Base-by-base conservation (phyloP, 2,888 invertebrate genomes). In the Chrysolina americana region DNA sequence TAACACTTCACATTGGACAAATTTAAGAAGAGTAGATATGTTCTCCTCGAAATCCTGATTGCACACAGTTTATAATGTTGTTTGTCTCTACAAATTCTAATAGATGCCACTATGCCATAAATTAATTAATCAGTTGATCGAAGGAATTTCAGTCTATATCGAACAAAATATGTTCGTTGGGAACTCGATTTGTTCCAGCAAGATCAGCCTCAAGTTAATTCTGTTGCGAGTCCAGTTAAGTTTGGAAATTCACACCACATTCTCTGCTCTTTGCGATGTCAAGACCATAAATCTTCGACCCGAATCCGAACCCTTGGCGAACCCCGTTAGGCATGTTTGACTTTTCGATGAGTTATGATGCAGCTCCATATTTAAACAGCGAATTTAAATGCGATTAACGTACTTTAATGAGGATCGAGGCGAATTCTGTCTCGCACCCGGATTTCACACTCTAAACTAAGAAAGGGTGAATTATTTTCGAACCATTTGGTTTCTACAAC, bases 341-440 rank as follows among this genome's bases (percentile, higher is more conserved):
- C 86, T 86, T 85, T 77, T 80, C 73, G 76, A 85, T 87, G 87
- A 87, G 81, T 87, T 87, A 87, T 86, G 80, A 85, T 81, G 70
- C 75, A 71, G 78, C 81, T 79, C 80, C 81, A 79, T 82, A 83
- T 84, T 83, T 83, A 84, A 85, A 83, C 84, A 84, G 83, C 85
- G 83, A 86, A 86, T 86, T 84, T 84, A 85, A 86, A 86, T 83
- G 85, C 85, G 85, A 87, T 87, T 87, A 86, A 85, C 85, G 86
- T 85, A 83, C 85, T 86, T 86, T 86, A 86, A 86, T 86, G 84
- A 85, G 84, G 74, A 76, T 69, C 41, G 59, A 70, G 73, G 65
- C 63, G 47, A 65, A 62, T 69, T 21, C 53, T 56, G 64, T 15
- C 50, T 41, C 21, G 68, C 65, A 65, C 70, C 65, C 70, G 75